Evolutionary conservation across 2,888 invertebrate genomes (phyloP).

Genomic region (Eupithecia insigniata): DNA sequence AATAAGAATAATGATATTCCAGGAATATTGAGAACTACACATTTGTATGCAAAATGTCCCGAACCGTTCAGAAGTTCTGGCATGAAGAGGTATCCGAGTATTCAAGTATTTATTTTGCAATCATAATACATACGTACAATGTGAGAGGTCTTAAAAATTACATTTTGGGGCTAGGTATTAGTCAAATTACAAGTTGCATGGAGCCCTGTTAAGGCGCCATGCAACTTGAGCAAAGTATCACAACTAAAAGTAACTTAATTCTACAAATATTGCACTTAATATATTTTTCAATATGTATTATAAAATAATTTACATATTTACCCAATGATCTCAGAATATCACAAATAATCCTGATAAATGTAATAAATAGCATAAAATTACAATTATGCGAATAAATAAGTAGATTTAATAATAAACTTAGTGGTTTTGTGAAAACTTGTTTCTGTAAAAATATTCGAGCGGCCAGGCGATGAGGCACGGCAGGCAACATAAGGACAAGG

Average conservation of each 20-base stretch:
- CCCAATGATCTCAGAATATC: neutral
- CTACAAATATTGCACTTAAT: too few species aligned
- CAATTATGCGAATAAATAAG: neutral
- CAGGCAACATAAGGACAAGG: conserved; percentile 64
- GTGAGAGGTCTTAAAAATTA: too few species aligned
- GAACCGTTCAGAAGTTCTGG: neutral
- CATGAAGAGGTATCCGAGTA: too few species aligned
- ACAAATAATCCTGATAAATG: conserved; percentile 1
- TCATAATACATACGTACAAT: too few species aligned
- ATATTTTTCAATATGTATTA: too few species aligned
- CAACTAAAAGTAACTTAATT: too few species aligned
- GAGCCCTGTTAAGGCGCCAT: too few species aligned
- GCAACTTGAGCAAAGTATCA: neutral
- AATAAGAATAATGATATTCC: neutral
- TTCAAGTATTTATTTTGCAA: too few species aligned
- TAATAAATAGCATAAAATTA: neutral
- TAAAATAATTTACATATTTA: neutral
- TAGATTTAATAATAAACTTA: neutral
- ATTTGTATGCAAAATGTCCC: neutral
- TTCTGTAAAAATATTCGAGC: conserved; percentile 59
- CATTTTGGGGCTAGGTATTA: too few species aligned
- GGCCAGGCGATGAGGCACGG: conserved; percentile 74
- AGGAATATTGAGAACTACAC: neutral
- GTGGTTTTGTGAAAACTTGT: neutral
- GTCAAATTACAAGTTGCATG: too few species aligned